Conservation (phyloP, 2,797 vertebrate species). For the Garrulus glandarius region DNA sequence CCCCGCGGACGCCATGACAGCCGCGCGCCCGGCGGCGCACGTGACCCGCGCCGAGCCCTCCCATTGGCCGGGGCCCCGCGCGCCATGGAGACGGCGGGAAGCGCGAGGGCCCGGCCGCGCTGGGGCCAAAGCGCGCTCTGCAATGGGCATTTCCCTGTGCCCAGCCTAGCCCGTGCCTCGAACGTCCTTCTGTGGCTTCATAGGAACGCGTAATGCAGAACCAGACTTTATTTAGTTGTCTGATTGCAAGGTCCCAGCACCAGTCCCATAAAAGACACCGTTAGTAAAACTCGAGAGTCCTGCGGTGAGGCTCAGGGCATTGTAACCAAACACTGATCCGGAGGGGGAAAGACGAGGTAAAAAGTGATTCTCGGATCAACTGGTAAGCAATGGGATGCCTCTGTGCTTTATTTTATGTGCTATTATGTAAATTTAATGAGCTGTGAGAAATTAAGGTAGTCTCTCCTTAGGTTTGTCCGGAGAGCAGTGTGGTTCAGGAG, state of each 20-base stretch:
- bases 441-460: neutral
- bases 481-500: neutral
- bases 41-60: neutral
- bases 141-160: accelerated
- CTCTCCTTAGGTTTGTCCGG: neutral
- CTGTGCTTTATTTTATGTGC: neutral
- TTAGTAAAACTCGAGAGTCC: accelerated
- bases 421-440: neutral
- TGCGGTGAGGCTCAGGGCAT: neutral
- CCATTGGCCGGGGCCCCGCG: neutral
- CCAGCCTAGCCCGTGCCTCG: accelerated
- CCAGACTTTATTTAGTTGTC: neutral
- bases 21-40: neutral
- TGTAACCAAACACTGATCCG: neutral
- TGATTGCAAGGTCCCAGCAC: neutral
- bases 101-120: neutral
- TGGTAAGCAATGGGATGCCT: neutral
- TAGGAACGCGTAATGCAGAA: accelerated
- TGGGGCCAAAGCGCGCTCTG: accelerated
- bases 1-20: neutral
- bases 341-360: neutral
- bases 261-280: neutral
- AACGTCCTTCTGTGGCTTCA: too few relatives aligned
- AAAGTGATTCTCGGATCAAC: neutral
- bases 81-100: neutral